Evolutionary conservation across 2,888 invertebrate genomes (phyloP), one percentile per base, ranked within the genome.

Genomic region (Leptinotarsa rubiginosa): DNA sequence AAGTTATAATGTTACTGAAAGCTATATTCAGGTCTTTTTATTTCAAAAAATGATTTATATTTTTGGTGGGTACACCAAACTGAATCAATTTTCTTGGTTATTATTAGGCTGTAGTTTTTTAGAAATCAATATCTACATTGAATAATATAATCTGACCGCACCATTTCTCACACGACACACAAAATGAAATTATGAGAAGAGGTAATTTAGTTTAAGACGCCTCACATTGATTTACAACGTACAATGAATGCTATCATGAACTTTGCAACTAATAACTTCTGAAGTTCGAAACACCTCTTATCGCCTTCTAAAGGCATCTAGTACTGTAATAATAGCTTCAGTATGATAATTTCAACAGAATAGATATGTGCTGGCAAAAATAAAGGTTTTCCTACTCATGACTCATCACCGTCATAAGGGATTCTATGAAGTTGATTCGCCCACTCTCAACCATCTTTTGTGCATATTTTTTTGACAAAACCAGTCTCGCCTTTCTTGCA

Each of bases 351-450:
- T 62, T 62, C 56, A 22, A 56, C 15, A 56, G 41, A 41, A n/a
- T 62, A 62, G 16, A 62, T 62, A 41, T 62, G 62, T 25, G 62
- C 1, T 41, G 41, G n/a, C 56, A 56, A 31, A 15, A n/a, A 62
- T 62, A 62, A 62, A 62, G 41, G 5, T 62, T n/a, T 10, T 18
- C 41, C 31, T 16, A n/a, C n/a, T 62, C 62, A 41, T 62, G 62
- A 62, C n/a, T 62, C 62, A 62, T 62, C 62, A n/a, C 62, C 25
- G n/a, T 62, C 41, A 62, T 62, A 62, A 25, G 62, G 62, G 62
- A 41, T 41, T 62, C 25, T 31, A 62, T 62, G 62, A 10, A 62
- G 62, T 62, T 62, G 31, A 62, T 41, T 31, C 62, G 3, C 62
- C 62, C 62, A 62, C 62, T n/a, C n/a, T 16, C 41, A 41, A 62